Base-by-base conservation (phyloP, 2,113 vertebrate genomes). In the Tupaia tana region DNA sequence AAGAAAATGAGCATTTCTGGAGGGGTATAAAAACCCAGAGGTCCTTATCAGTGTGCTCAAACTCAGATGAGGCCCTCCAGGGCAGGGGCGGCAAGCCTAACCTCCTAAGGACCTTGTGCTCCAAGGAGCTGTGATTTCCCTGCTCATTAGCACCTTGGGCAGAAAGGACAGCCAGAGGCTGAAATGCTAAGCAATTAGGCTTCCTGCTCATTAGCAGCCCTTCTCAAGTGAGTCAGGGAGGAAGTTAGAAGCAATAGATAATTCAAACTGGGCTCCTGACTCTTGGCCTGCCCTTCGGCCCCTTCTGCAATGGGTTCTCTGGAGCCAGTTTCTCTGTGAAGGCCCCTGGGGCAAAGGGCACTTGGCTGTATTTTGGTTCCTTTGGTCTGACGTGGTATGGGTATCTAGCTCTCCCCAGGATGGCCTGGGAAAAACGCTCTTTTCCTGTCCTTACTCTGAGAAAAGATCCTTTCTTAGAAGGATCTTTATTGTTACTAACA, bases 391-490 rank as follows among this genome's bases (percentile, higher is more conserved):
- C 2, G 9, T 61, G 94, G 31, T 86, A 10, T 67, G 43, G 70
- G 27, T 54, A 56, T 71, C n/a, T 31, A 7, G 43, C 54, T 89
- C 54, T 78, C 63, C 73, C 25, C 22, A 83, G 85, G 91, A 95
- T 93, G 80, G 59, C 80, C 59, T 89, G 93, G 90, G 67, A 78
- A 86, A 91, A 86, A 90, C 69, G 77, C 63, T 67, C 61, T 73
- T 80, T 77, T 34, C 74, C 10, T 61, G 80, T 58, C 29, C 29
- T 93, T 83, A 69, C 86, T 94, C 87, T 4, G 31, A 83, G 5
- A 31, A 59, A 87, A 79, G 85, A 31, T 43, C 59, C 34, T 85
- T 90, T 86, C 75, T 91, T n/a, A 70, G 9, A 59, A 89, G 29
- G 79, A 82, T 24, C 29, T 61, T 67, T 29, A 34, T 70, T 34